Conservation (phyloP, 2,797 vertebrate species). For the Alexandromys oeconomus region DNA sequence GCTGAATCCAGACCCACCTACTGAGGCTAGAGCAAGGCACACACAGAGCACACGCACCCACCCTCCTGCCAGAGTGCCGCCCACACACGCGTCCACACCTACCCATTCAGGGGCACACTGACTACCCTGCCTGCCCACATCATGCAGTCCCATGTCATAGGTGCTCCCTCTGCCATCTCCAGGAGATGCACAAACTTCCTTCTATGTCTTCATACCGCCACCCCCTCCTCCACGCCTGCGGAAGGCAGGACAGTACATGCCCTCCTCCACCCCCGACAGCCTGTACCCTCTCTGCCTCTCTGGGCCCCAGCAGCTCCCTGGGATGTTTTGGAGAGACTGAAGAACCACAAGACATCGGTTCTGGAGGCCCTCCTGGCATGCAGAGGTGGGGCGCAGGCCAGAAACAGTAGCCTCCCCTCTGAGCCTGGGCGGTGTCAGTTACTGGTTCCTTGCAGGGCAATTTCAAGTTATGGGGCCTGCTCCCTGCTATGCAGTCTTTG, state of each 20-base stretch:
- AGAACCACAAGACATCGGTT: rapidly evolving
- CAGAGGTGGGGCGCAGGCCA: background rate
- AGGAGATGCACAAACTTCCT: constrained; percentile 13
- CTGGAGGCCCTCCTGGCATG: rapidly evolving
- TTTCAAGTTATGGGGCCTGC: background rate
- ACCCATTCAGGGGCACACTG: background rate
- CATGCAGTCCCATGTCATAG: background rate
- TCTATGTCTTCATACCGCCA: constrained; percentile 42
- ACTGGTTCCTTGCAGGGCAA: background rate
- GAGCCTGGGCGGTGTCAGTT: background rate
- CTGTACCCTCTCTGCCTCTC: constrained; percentile 15
- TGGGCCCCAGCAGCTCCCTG: background rate
- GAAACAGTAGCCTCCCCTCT: background rate
- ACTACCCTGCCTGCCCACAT: background rate
- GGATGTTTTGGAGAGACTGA: background rate
- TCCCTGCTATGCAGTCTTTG: background rate
- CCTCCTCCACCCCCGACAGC: constrained; percentile 48
- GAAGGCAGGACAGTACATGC: constrained; percentile 62
- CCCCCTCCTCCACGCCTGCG: constrained; percentile 32
- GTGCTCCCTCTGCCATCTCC: background rate
- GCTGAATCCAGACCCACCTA: background rate
- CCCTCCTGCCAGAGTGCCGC: too few species aligned
- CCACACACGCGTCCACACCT: rapidly evolving
- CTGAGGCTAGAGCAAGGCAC: background rate
- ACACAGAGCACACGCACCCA: too few species aligned